Evolutionary conservation across 2,888 invertebrate species (phyloP).

Genomic region (Heterodera filipjevi): DNA sequence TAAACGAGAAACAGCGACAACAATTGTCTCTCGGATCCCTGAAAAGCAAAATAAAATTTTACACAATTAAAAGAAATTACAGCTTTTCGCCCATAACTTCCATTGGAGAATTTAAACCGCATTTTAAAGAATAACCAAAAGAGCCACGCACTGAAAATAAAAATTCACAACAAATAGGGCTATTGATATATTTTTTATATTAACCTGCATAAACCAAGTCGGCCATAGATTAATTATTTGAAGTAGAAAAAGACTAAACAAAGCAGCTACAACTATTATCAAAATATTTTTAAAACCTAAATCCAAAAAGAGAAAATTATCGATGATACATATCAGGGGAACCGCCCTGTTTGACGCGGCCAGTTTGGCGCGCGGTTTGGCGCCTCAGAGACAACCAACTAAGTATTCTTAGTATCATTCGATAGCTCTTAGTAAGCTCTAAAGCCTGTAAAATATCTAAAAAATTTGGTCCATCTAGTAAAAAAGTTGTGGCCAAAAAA

Average conservation of each 20-base stretch:
- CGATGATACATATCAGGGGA: too few species aligned
- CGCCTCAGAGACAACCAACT: too few species aligned
- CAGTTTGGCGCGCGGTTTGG: too few species aligned
- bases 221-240: conserved; percentile 4
- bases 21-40: conserved; percentile 51
- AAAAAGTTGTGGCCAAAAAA: too few species aligned
- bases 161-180: neutral
- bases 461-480: too few species aligned
- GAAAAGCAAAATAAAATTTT: conserved; percentile 5
- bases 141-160: conserved; percentile 45
- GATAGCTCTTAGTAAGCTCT: too few species aligned
- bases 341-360: too few species aligned
- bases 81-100: conserved; percentile 24
- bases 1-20: conserved; percentile 58
- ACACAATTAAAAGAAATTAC: neutral
- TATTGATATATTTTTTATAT: neutral
- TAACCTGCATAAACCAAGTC: conserved; percentile 35
- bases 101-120: conserved; percentile 39
- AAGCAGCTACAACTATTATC: too few species aligned
- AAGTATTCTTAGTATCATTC: too few species aligned
- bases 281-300: too few species aligned
- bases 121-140: conserved; percentile 50
- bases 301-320: too few species aligned
- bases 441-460: too few species aligned
- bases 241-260: neutral